Evolutionary conservation across 1,140 invertebrate genomes (phyloP).

Genomic region (Drosophila auraria): DNA sequence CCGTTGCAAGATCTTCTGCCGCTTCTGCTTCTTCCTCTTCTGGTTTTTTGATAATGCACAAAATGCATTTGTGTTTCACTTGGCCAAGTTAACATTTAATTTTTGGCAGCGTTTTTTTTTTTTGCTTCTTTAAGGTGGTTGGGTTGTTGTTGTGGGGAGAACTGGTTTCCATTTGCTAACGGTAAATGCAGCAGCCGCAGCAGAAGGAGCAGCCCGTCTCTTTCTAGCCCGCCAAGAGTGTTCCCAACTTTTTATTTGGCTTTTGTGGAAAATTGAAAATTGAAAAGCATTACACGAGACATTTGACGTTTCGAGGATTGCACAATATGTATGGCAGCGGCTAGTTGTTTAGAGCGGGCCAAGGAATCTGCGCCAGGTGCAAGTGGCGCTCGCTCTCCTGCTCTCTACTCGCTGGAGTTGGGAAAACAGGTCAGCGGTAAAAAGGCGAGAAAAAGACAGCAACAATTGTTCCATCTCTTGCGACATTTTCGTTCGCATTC

Average conservation of each 20-base stretch:
- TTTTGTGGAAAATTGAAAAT: constrained; percentile 72
- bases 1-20: constrained; percentile 35
- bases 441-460: constrained; percentile 9
- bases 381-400: constrained; percentile 8
- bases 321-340: constrained; percentile 52
- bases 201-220: constrained; percentile 40
- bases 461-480: constrained; percentile 48
- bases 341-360: constrained; percentile 9
- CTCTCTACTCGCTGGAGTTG: neutral
- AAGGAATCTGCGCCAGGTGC: constrained; percentile 37
- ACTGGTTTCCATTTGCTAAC: constrained; percentile 60
- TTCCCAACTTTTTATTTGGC: constrained; percentile 73
- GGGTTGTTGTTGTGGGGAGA: constrained; percentile 29
- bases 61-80: constrained; percentile 44
- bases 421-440: constrained; percentile 34
- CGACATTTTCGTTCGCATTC: constrained; percentile 44
- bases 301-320: constrained; percentile 51
- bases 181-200: constrained; percentile 25
- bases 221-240: constrained; percentile 21
- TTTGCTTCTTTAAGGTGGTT: constrained; percentile 16
- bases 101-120: constrained; percentile 43
- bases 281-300: constrained; percentile 70
- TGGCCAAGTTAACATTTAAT: constrained; percentile 49
- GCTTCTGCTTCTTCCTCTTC: constrained; percentile 5
- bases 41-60: constrained; percentile 13